phyloP scores from a whole-genome alignment of 2,888 invertebrate species.

The Caenorhabditis doughertyi region DNA sequence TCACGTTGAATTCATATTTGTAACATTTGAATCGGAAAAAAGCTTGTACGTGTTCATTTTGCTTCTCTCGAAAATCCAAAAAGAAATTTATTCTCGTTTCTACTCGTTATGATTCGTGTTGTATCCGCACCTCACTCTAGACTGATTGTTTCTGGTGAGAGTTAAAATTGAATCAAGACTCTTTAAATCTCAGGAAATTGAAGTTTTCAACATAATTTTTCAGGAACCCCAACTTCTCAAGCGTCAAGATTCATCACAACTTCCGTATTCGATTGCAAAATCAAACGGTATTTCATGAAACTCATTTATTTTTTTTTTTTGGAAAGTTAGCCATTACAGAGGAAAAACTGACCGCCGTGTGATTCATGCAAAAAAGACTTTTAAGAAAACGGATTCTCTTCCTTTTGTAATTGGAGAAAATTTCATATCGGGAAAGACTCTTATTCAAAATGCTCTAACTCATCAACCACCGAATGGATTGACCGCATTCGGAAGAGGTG shows the following conservation, averaged over 20 bases:
- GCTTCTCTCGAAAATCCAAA: too few species aligned
- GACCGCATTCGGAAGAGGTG: constrained; percentile 15
- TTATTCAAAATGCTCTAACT: constrained; percentile 50
- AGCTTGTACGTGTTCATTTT: too few species aligned
- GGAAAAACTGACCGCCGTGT: constrained; percentile 50
- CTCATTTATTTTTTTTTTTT: too few species aligned
- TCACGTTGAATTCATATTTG: too few species aligned
- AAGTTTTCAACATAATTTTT: neutral
- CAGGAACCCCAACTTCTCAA: constrained; percentile 12
- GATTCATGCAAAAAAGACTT: constrained; percentile 53
- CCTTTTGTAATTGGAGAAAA: constrained; percentile 21
- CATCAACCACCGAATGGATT: constrained; percentile 54
- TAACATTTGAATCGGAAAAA: too few species aligned
- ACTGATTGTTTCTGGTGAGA: constrained; percentile 26
- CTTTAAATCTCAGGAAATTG: neutral
- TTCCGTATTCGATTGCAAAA: constrained; percentile 18
- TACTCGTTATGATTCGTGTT: constrained; percentile 53
- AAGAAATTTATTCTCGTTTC: constrained; percentile 21
- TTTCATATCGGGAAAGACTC: constrained; percentile 17
- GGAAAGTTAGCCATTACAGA: too few species aligned
- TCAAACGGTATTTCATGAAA: constrained; percentile 37
- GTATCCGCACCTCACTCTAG: constrained; percentile 43
- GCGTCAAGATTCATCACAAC: constrained; percentile 21
- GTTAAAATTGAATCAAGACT: too few species aligned
- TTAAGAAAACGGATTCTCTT: constrained; percentile 25